phyloP scores from a whole-genome alignment of 2,797 vertebrate species.

The Harpagifer antarcticus region DNA sequence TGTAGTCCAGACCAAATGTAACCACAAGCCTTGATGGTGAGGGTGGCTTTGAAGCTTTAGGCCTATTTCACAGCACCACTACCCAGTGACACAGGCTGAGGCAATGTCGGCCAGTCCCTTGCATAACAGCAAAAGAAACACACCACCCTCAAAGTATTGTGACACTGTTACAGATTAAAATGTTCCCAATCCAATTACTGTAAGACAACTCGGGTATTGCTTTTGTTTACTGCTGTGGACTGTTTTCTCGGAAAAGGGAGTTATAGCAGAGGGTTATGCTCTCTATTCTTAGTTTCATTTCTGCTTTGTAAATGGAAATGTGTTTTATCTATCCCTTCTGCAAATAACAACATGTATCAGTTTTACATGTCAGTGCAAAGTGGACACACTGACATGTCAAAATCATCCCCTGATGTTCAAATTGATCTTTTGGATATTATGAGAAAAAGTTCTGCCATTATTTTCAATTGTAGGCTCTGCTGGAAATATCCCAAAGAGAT shows the following conservation, averaged over 20 bases:
- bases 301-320: conserved; percentile 7
- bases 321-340: not conserved
- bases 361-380: conserved; percentile 21
- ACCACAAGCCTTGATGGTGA: not conserved
- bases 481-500: not conserved
- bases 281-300: not conserved
- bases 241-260: not conserved
- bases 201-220: too few species aligned
- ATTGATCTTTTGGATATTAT: not conserved
- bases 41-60: conserved; percentile 15
- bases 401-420: conserved; percentile 1
- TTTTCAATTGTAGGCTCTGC: not conserved
- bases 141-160: too few species aligned
- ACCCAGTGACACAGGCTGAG: conserved; percentile 11
- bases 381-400: not conserved
- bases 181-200: too few species aligned
- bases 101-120: not conserved
- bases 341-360: conserved; percentile 13
- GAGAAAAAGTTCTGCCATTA: conserved; percentile 7
- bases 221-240: not conserved
- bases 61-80: conserved; percentile 11
- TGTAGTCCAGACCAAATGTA: not conserved
- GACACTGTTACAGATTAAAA: too few species aligned
- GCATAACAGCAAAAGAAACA: not conserved
- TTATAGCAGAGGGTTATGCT: not conserved